Base-by-base conservation (phyloP, 2,888 invertebrate genomes). In the Axea sp. region DNA sequence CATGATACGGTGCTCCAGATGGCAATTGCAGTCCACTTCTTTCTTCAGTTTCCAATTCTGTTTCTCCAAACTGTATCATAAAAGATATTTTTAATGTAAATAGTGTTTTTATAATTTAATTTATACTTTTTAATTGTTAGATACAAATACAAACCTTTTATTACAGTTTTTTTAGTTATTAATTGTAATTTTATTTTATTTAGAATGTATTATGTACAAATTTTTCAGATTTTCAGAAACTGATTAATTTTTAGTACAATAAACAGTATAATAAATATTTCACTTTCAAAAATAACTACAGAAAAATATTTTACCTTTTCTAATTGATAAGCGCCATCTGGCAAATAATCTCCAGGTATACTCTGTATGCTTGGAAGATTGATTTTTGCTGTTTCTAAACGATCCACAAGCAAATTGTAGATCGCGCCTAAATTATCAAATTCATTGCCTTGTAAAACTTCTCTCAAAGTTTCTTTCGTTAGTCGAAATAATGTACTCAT, bases 391-490 rank as follows among this genome's bases (percentile, higher is more conserved):
- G 82, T 82, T 72, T 87, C 87, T 73, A 95, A 84, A 84, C 95
- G 95, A 87, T 97, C 97, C 83, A 94, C 91, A 35, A 98, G 90
- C 75, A 98, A 89, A 87, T 96, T 95, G 87, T 98, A 98, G 81
- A 98, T 97, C 77, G 97, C 97, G 80, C 95, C 95, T 79, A 96
- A 94, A 89, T 96, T 96, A 88, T 98, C 97, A 88, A 96, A 98
- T 2, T 94, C 91, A 81, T 94, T 92, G 79, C 93, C 93, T 82
- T 93, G 92, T 51, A 98, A 92, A 12, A 96, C 91, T 88, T 91
- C 90, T 51, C 93, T 89, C 67, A 96, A 92, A 83, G 92, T 92
- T 26, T 92, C 91, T 77, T 92, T 91, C 68, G 93, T 92, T 39
- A 96, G 89, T 2, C 93, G 94, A 1, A 95, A 95, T 80, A 96